Evolutionary conservation across 2,797 vertebrate genomes (phyloP), one percentile per base, ranked within the genome.

Genomic region (Philypnodon macrostomus): DNA sequence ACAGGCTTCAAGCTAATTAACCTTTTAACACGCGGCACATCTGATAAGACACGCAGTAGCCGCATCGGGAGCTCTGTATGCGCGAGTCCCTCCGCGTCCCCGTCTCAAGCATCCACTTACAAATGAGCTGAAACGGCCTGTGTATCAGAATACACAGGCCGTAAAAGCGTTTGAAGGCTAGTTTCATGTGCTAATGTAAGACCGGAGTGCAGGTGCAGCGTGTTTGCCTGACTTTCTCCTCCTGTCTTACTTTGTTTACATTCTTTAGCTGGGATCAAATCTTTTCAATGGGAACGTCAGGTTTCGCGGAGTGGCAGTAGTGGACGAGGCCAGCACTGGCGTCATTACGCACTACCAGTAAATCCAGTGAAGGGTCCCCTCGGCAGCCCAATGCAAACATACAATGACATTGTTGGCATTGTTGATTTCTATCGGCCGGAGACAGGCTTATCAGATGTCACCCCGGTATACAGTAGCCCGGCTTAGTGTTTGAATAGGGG

Each of bases 1-100:
- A 63, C 63, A 56, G 75, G 74, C 73, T 79, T 84, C 79, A 75
- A 79, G 47, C 49, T 73, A 75, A 87, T 87, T 83, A 85, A 72
- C 62, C 72, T 63, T 64, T 74, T 64, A 74, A 82, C 81, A 70
- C 82, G 58, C 34, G 24, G 23, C 38, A 42, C 48, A 70, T 73
- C 70, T 73, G 83, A 85, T 85, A 84, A 81, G 41, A 54, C 41
- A 47, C 13, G 11, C 7, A 46, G 49, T 23, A 46, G 40, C 40
- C 17, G 24, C 50, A 17, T 17, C 52, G 49, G 41, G 37, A 7
- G 4, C 40, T 41, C 30, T 35, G 39, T 13, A 12, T 35, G 17
- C 26, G 44, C 1, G 31, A 13, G 45, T 44, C 12, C 23, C 14
- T 45, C 31, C n/a, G 14, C 47, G 10, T 48, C 33, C 10, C 9